A percentile compares a stretch with the other conserved stretches of the same genome.
Evolutionary conservation across 2,113 vertebrate genomes (phyloP).

Genomic region (Holacanthus passer): DNA sequence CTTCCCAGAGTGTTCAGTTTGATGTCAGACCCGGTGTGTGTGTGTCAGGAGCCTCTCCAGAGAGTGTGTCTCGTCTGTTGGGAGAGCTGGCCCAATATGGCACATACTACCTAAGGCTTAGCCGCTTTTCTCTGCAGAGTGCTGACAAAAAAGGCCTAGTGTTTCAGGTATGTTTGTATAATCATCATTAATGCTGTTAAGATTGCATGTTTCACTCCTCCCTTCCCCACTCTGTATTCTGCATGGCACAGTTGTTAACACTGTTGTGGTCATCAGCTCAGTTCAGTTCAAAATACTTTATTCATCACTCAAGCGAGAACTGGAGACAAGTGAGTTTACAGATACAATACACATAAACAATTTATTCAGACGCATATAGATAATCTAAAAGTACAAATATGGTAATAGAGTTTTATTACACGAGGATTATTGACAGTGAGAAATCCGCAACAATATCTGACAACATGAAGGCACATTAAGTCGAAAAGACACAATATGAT

Average conservation of each 20-base stretch:
- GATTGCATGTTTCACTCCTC: slow-evolving; percentile 8
- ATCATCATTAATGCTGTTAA: slow-evolving; percentile 27
- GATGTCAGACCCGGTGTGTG: slow-evolving; percentile 90
- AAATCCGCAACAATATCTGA: background rate
- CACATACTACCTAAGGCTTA: slow-evolving; percentile 92
- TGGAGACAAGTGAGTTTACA: slow-evolving; percentile 2
- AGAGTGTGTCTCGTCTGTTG: slow-evolving; percentile 91
- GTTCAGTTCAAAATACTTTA: slow-evolving; percentile 23
- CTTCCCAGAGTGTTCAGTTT: slow-evolving; percentile 89
- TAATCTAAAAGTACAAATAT: background rate
- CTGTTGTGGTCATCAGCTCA: slow-evolving; percentile 1
- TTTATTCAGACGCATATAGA: background rate
- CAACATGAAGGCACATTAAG: background rate
- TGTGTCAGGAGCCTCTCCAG: slow-evolving; percentile 93
- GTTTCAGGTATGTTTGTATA: slow-evolving; percentile 89
- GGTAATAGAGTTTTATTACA: background rate
- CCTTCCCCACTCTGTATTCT: slow-evolving; percentile 6
- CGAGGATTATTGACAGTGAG: background rate
- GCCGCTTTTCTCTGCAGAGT: slow-evolving; percentile 91
- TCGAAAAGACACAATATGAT: background rate
- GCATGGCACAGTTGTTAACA: background rate
- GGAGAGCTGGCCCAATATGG: slow-evolving; percentile 92
- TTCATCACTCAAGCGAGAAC: background rate
- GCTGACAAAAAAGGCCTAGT: slow-evolving; percentile 92
- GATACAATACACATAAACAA: slow-evolving; percentile 3